Conservation (phyloP, 2,113 vertebrate species). For the Climacteris rufus region DNA sequence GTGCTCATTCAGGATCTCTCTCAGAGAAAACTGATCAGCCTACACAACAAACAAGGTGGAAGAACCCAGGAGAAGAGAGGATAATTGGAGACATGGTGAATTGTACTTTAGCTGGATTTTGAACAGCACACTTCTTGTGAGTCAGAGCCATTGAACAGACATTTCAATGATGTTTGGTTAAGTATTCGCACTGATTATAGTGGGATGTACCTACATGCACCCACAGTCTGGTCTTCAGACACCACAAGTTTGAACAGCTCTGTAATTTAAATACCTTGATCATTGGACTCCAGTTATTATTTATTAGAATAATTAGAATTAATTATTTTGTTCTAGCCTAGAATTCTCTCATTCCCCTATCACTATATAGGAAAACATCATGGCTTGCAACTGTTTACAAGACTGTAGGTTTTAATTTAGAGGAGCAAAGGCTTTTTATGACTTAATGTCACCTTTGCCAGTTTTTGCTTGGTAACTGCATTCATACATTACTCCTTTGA, state of each 20-base stretch:
- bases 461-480: neutral
- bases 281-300: rapidly evolving
- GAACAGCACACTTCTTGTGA: neutral
- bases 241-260: neutral
- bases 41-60: neutral
- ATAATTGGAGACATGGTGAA: neutral
- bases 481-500: neutral
- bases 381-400: neutral
- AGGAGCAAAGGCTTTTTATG: neutral
- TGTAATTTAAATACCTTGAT: neutral
- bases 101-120: neutral
- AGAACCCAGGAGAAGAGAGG: neutral
- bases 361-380: neutral
- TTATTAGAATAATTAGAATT: no score
- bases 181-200: neutral
- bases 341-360: neutral
- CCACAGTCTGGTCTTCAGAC: neutral
- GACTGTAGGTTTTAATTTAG: neutral
- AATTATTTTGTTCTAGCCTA: neutral
- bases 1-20: neutral
- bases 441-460: neutral
- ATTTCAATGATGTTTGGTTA: neutral
- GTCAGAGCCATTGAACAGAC: neutral
- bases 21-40: neutral
- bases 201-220: neutral